Evolutionary conservation across 2,113 vertebrate species (phyloP).

Genomic region (Osmerus eperlanus): DNA sequence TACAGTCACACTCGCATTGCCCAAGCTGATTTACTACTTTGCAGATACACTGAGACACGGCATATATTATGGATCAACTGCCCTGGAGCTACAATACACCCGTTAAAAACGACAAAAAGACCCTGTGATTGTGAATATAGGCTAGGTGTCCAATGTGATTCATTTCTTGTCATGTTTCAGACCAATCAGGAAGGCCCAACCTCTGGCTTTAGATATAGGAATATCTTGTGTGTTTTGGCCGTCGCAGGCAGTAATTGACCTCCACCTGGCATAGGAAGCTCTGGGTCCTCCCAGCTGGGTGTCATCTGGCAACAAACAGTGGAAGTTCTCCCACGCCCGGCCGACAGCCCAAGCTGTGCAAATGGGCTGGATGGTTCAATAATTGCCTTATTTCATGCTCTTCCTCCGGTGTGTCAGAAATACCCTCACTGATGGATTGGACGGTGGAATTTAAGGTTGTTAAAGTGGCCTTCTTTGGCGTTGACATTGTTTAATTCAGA

Average conservation of each 20-base stretch:
- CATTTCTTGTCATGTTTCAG: no score
- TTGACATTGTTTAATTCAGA: constrained; percentile 77
- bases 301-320: constrained; percentile 39
- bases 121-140: no score
- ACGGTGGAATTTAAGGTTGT: constrained; percentile 72
- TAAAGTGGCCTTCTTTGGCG: constrained; percentile 69
- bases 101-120: no score
- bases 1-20: background rate
- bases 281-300: background rate
- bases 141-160: no score
- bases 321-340: constrained; percentile 18
- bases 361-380: constrained; percentile 76
- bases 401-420: constrained; percentile 74
- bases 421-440: constrained; percentile 73
- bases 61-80: background rate
- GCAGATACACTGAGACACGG: background rate
- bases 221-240: no score
- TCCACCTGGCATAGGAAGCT: no score
- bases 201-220: no score
- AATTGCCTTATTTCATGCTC: constrained; percentile 83
- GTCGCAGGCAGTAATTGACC: no score
- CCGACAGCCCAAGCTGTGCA: constrained; percentile 53
- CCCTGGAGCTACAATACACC: no score
- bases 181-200: no score
- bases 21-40: background rate